Conservation (phyloP, 2,797 vertebrate species). For the Cetoscarus ocellatus region DNA sequence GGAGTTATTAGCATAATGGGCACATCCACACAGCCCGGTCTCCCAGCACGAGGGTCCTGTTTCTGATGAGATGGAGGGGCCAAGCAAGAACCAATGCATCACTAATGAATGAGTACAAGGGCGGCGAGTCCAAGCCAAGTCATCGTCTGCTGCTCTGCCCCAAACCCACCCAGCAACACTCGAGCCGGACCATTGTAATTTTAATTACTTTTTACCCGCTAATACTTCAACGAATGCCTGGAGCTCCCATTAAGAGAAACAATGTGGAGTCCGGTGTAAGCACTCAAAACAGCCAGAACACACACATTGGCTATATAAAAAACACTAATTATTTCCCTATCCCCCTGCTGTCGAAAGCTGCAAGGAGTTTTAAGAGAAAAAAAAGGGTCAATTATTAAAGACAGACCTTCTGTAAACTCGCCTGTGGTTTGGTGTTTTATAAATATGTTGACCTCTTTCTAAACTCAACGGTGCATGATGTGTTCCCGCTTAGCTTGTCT, state of each 20-base stretch:
- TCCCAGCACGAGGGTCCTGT: constrained; percentile 52
- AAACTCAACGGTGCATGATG: constrained; percentile 4
- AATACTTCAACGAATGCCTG: constrained; percentile 77
- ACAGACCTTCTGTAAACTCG: constrained; percentile 25
- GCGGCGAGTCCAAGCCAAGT: constrained; percentile 60
- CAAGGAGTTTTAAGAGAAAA: constrained; percentile 33
- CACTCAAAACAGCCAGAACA: constrained; percentile 66
- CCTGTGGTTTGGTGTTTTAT: constrained; percentile 27
- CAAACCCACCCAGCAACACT: constrained; percentile 50
- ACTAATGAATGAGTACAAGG: constrained; percentile 76
- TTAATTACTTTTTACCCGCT: constrained; percentile 82
- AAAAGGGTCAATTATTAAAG: constrained; percentile 56
- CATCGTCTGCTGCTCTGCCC: constrained; percentile 38
- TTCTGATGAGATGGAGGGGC: constrained; percentile 72
- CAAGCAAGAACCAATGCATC: constrained; percentile 68
- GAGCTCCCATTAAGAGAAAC: constrained; percentile 79
- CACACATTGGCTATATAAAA: constrained; percentile 67
- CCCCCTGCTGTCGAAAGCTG: constrained; percentile 22
- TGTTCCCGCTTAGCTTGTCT: not conserved
- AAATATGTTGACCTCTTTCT: constrained; percentile 31
- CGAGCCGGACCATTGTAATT: constrained; percentile 63
- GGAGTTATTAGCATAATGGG: constrained; percentile 69
- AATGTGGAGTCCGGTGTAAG: constrained; percentile 57
- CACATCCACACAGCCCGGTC: constrained; percentile 61
- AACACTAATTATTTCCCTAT: constrained; percentile 51